Conservation (phyloP, 2,113 vertebrate species). For the Clinocottus analis region DNA sequence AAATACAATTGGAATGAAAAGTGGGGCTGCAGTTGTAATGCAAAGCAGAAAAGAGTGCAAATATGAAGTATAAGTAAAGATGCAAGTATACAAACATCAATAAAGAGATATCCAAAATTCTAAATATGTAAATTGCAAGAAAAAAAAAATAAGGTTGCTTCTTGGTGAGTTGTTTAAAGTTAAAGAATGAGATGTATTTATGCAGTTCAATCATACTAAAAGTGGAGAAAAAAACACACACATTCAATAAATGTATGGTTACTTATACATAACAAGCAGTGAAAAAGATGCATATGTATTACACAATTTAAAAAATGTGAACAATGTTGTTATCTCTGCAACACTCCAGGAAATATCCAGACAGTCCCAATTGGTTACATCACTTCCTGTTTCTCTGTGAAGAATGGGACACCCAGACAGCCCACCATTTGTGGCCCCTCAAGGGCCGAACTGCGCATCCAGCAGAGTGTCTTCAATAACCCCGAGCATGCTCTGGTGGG, state of each 20-base stretch:
- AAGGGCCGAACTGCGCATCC: constrained; percentile 84
- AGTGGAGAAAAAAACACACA: neutral
- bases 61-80: neutral
- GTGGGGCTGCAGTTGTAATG: neutral
- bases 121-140: neutral
- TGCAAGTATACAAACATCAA: neutral
- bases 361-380: constrained; percentile 89
- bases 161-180: neutral
- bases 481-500: constrained; percentile 88
- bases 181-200: neutral
- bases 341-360: constrained; percentile 83
- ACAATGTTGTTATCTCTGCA: neutral
- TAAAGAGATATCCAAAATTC: neutral
- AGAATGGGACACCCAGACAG: constrained; percentile 91
- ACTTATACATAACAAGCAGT: neutral
- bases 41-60: neutral
- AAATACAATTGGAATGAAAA: neutral
- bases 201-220: neutral
- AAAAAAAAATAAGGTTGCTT: neutral
- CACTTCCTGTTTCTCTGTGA: constrained; percentile 87
- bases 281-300: neutral
- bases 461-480: constrained; percentile 88
- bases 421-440: constrained; percentile 87
- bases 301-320: neutral
- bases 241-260: neutral